Conservation (phyloP, 2,113 vertebrate genomes). For the Siphamia tubifer region DNA sequence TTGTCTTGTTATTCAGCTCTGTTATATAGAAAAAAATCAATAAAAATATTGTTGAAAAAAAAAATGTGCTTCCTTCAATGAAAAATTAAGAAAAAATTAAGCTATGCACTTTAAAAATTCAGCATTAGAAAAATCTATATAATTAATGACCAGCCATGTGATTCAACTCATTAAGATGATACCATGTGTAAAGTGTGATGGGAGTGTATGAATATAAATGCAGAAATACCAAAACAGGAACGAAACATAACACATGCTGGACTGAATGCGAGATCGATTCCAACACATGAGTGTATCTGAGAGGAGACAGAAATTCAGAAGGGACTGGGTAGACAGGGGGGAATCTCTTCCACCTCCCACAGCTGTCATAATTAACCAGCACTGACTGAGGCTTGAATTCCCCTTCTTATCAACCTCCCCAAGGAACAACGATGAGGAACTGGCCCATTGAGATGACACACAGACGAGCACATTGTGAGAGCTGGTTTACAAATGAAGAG, state of each 20-base stretch:
- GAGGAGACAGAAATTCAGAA: slow-evolving; percentile 30
- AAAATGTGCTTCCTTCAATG: too few species aligned
- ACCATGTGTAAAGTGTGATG: too few species aligned
- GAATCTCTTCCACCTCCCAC: slow-evolving; percentile 59
- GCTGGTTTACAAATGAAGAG: background rate
- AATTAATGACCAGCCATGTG: too few species aligned
- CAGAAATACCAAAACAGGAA: too few species aligned
- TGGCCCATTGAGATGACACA: slow-evolving; percentile 35
- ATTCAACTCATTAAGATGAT: too few species aligned
- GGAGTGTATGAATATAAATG: too few species aligned
- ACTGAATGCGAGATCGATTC: background rate
- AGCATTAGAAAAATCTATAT: too few species aligned
- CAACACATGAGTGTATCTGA: slow-evolving; percentile 4
- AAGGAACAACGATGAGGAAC: slow-evolving; percentile 38
- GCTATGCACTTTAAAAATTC: too few species aligned
- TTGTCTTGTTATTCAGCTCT: too few species aligned
- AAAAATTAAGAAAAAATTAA: too few species aligned
- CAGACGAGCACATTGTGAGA: slow-evolving; percentile 23
- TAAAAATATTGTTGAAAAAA: too few species aligned
- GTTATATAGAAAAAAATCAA: too few species aligned
- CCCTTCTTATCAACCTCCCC: slow-evolving; percentile 64
- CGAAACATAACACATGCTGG: background rate
- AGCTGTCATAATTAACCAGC: slow-evolving; percentile 76
- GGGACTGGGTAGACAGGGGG: slow-evolving; percentile 38
- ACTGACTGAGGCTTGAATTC: slow-evolving; percentile 72